These are phyloP conservation scores for Eupithecia centaureata DNA, from an alignment of 2,888 invertebrate species.

Conservation along the genomic window DNA sequence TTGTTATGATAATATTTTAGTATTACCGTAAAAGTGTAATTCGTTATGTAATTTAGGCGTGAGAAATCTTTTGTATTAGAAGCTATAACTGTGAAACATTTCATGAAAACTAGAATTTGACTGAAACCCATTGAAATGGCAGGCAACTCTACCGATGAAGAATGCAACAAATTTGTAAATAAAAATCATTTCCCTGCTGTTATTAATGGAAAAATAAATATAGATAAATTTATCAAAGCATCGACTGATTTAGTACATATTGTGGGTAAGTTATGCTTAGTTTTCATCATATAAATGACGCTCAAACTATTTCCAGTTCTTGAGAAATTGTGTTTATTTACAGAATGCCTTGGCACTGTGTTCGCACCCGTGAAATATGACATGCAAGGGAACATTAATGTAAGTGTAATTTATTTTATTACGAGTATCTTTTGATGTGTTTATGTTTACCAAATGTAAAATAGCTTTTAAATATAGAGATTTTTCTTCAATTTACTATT, in stretches of 20 bases:
- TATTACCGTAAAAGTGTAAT: conserved; percentile 37
- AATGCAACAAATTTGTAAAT: conserved; percentile 50
- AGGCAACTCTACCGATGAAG: conserved; percentile 49
- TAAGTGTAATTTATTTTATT: conserved; percentile 62
- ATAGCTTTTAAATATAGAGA: neutral
- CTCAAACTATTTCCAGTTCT: conserved; percentile 16
- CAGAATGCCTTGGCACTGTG: conserved; percentile 89
- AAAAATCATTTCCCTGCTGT: conserved; percentile 81
- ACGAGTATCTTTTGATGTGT: neutral
- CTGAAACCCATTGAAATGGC: conserved; percentile 56
- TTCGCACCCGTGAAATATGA: conserved; percentile 90
- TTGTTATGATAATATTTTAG: conserved; percentile 40
- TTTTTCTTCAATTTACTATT: neutral
- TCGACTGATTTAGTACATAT: conserved; percentile 85
- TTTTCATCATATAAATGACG: conserved; percentile 11
- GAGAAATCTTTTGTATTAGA: conserved; percentile 42
- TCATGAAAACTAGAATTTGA: conserved; percentile 30
- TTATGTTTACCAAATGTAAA: neutral
- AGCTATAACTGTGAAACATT: conserved; percentile 34
- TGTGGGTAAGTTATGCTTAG: conserved; percentile 82
- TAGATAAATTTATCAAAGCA: conserved; percentile 85
- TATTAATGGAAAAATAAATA: conserved; percentile 83
- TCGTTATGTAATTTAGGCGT: conserved; percentile 44
- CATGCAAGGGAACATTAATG: conserved; percentile 90
- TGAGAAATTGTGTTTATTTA: conserved; percentile 52